Evolutionary conservation across 2,113 vertebrate genomes (phyloP).

Genomic region (Python bivittatus): DNA sequence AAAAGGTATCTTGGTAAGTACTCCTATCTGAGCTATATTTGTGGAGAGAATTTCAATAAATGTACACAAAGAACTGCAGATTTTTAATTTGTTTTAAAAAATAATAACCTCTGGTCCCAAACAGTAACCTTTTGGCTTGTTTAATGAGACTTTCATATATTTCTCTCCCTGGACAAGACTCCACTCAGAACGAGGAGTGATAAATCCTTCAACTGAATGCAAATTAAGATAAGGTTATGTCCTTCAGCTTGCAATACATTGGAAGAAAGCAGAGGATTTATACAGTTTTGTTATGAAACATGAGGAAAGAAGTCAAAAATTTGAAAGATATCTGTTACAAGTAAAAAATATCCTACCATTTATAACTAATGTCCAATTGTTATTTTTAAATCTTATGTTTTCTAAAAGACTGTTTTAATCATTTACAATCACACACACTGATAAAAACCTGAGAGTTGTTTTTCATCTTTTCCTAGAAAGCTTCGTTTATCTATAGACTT

Average conservation of each 20-base stretch:
- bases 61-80: conserved; percentile 20
- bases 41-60: conserved; percentile 54
- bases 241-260: neutral
- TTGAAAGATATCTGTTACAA: conserved; percentile 6
- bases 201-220: conserved; percentile 10
- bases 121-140: conserved; percentile 47
- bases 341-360: conserved; percentile 21
- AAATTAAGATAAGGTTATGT: conserved; percentile 18
- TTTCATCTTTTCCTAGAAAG: conserved; percentile 26
- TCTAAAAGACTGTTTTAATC: conserved; percentile 41
- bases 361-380: conserved; percentile 30
- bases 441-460: conserved; percentile 43
- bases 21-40: conserved; percentile 36
- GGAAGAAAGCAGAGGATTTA: neutral
- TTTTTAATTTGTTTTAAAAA: conserved; percentile 41
- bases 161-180: conserved; percentile 20
- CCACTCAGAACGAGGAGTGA: conserved; percentile 14
- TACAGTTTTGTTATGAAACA: neutral
- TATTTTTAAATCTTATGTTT: conserved; percentile 50
- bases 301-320: conserved; percentile 20
- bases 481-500: conserved; percentile 59
- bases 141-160: conserved; percentile 36
- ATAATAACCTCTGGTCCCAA: conserved; percentile 40
- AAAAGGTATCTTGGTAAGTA: conserved; percentile 45
- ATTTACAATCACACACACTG: conserved; percentile 55